phyloP scores from a whole-genome alignment of 2,797 vertebrate species.

The Dendrocincla tyrannina region DNA sequence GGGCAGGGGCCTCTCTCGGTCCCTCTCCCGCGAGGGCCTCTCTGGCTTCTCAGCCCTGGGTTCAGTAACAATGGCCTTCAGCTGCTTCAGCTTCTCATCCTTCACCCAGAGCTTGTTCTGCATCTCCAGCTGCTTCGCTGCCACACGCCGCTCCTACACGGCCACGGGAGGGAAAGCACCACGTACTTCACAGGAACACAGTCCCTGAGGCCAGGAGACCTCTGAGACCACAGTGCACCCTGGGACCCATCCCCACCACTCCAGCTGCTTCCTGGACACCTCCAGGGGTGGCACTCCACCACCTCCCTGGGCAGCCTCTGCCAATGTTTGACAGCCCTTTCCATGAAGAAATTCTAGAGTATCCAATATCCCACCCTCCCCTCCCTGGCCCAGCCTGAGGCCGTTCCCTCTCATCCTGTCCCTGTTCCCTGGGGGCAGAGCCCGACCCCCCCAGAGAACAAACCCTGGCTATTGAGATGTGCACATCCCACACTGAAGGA shows the following conservation, averaged over 20 bases:
- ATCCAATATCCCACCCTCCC: neutral
- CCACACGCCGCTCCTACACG: slow-evolving; percentile 87
- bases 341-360: neutral
- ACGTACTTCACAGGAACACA: neutral
- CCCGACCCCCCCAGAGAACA: fast-evolving
- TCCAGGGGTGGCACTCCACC: neutral
- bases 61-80: slow-evolving; percentile 94
- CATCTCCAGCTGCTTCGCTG: slow-evolving; percentile 96
- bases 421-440: neutral
- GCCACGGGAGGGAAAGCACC: neutral
- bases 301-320: no score
- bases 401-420: fast-evolving
- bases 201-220: neutral
- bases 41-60: slow-evolving; percentile 77
- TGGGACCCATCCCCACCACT: fast-evolving
- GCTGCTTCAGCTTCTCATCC: slow-evolving; percentile 95
- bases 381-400: neutral
- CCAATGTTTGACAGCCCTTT: fast-evolving
- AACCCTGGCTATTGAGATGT: neutral
- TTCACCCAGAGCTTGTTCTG: slow-evolving; percentile 99
- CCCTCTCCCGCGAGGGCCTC: slow-evolving; percentile 85
- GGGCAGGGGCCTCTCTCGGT: slow-evolving; percentile 73
- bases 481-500: slow-evolving; percentile 32
- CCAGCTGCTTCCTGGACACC: neutral
- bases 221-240: fast-evolving